Evolutionary conservation across 2,888 invertebrate genomes (phyloP).

Genomic region (Odontocerum albicorne): DNA sequence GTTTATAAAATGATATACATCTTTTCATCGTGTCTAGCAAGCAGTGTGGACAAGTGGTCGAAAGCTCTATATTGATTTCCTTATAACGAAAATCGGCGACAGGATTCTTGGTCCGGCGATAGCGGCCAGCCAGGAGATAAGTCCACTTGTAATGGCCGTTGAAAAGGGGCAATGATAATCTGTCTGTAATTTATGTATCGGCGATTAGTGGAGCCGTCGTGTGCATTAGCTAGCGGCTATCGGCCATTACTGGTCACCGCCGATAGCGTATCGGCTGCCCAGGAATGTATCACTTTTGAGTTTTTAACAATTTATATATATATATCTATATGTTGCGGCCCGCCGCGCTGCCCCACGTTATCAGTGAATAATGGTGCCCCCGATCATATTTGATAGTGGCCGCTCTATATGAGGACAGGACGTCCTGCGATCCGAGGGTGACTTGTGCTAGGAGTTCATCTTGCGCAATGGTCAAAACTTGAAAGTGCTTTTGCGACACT

Average conservation of each 20-base stretch:
- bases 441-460: no score
- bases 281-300: conserved; percentile 20
- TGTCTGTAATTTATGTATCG: background rate
- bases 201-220: conserved; percentile 1
- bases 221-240: conserved; percentile 7
- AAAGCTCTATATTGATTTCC: no score
- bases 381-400: conserved; percentile 23
- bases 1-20: no score
- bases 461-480: no score
- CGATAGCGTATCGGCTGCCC: conserved; percentile 14
- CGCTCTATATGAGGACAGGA: background rate
- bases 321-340: conserved; percentile 20
- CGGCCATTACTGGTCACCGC: conserved; percentile 7
- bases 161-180: background rate
- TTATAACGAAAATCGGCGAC: no score
- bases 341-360: conserved; percentile 20
- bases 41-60: no score
- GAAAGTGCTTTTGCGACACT: no score
- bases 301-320: conserved; percentile 27
- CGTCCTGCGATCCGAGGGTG: no score
- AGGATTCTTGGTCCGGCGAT: no score
- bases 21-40: no score
- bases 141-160: no score
- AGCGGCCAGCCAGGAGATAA: no score
- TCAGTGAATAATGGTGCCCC: conserved; percentile 30